Evolutionary conservation across 2,888 invertebrate genomes (phyloP).

Genomic region (Sussaba pulchella): DNA sequence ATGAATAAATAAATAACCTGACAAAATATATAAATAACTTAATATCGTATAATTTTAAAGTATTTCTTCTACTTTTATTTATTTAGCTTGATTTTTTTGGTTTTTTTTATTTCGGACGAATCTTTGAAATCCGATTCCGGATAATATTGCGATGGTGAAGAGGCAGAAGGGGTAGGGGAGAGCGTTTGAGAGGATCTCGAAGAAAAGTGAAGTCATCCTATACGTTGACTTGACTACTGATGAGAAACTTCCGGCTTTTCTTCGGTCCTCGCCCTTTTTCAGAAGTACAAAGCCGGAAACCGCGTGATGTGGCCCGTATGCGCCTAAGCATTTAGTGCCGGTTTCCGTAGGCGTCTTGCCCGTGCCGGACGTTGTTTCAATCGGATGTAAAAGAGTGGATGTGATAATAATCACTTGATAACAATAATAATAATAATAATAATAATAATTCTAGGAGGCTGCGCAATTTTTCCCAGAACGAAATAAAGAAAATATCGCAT

Average conservation of each 20-base stretch:
- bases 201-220: conserved; percentile 61
- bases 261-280: conserved; percentile 36
- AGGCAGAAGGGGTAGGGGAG: no score
- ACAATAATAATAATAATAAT: no score
- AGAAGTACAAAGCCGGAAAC: conserved; percentile 74
- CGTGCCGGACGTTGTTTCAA: conserved; percentile 22
- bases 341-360: conserved; percentile 19
- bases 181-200: conserved; percentile 26
- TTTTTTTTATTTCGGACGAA: background rate
- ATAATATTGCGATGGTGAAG: conserved; percentile 23
- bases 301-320: conserved; percentile 47
- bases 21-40: no score
- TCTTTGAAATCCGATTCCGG: conserved; percentile 41
- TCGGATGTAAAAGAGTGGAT: no score
- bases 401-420: background rate
- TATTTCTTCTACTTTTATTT: background rate
- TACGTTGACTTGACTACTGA: conserved; percentile 73
- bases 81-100: no score
- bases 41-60: no score
- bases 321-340: conserved; percentile 39
- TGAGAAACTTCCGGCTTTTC: conserved; percentile 72
- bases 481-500: no score
- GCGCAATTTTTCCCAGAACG: no score
- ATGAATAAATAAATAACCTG: no score
- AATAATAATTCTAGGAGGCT: no score